Evolutionary conservation across 1,140 invertebrate genomes (phyloP).

Genomic region (Rhopalosiphum maidis): DNA sequence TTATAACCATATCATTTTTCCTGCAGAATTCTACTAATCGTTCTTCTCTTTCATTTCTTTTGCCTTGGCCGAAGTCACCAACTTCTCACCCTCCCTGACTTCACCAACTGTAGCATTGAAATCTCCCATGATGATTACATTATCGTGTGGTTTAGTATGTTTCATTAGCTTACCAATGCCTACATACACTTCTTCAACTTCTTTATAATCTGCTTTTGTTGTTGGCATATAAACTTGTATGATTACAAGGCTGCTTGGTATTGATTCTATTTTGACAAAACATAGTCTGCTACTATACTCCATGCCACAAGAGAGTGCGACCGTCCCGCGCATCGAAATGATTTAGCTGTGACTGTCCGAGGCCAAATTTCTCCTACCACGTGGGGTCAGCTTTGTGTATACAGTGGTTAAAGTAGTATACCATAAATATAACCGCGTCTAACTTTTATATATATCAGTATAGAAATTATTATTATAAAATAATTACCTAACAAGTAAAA

Average conservation of each 20-base stretch:
- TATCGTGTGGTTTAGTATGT: not conserved
- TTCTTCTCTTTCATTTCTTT: not conserved
- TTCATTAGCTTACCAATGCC: not conserved
- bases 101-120: not conserved
- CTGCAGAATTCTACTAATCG: not conserved
- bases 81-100: not conserved
- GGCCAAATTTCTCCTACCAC: too few species aligned
- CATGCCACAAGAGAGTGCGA: not conserved
- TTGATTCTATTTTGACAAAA: constrained; percentile 23
- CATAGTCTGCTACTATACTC: not conserved
- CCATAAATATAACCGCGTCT: too few species aligned
- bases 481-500: too few species aligned
- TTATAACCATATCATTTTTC: too few species aligned
- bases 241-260: constrained; percentile 38
- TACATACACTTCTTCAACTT: constrained; percentile 56
- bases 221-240: constrained; percentile 59
- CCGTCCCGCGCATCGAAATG: not conserved
- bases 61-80: not conserved
- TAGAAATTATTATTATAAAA: too few species aligned
- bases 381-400: too few species aligned
- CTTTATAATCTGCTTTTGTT: constrained; percentile 18
- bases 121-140: not conserved
- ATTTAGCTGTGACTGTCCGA: not conserved
- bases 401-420: too few species aligned
- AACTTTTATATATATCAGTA: too few species aligned